Base-by-base conservation (phyloP, 2,888 invertebrate genomes). In the Psococerastis gibbosa region DNA sequence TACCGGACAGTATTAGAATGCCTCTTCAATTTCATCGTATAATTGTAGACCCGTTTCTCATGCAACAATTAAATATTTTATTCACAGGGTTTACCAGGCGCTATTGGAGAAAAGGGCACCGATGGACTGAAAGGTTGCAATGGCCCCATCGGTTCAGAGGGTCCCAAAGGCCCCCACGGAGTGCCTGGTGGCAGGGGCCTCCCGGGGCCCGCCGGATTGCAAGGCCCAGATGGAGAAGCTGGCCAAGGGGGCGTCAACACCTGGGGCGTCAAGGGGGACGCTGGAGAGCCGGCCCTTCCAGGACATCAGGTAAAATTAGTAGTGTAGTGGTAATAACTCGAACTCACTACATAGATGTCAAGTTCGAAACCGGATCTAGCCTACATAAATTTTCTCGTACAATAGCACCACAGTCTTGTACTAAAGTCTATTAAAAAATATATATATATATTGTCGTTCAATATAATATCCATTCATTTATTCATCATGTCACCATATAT, bases 21-120 rank as follows among this genome's bases (percentile, higher is more conserved):
- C n/a, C n/a, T n/a, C n/a, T n/a, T n/a, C n/a, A n/a, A n/a, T n/a
- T n/a, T n/a, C n/a, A n/a, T n/a, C n/a, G n/a, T n/a, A n/a, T n/a
- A n/a, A n/a, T n/a, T n/a, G n/a, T n/a, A n/a, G n/a, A n/a, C n/a
- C n/a, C n/a, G n/a, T n/a, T n/a, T n/a, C n/a, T n/a, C 17, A 9
- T 9, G 15, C 17, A 16, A 33, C 9, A 31, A 31, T 31, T 31
- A 9, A 31, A 31, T 78, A 46, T 66, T 70, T 17, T 70, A 72
- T 51, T 66, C 71, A 0, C 81, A 81, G 59, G 89, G 89, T 27
- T 78, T 83, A 57, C 87, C 88, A 56, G 89, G 89, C 57, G 85
- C 85, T 59, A 77, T 78, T 3, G 83, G 88, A 41, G 61, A 69
- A 32, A 74, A 78, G 53, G 91, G 91, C 33, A 70, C 71, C 11